Conservation (phyloP, 2,797 vertebrate species). For the Crenichthys baileyi region DNA sequence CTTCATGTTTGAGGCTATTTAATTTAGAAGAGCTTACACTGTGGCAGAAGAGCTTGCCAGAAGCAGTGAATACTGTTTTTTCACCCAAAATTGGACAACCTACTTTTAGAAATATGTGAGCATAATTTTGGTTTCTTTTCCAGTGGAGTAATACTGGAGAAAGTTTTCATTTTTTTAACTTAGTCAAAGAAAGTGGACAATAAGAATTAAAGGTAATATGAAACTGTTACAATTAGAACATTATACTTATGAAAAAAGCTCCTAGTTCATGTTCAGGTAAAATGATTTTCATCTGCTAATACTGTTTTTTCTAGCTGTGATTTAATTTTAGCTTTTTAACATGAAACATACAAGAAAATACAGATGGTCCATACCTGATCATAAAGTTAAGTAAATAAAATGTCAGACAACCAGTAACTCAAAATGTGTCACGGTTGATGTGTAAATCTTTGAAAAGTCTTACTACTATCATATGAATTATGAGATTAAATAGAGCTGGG, state of each 20-base stretch:
- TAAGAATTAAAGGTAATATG: not conserved
- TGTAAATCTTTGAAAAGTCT: too few relatives aligned
- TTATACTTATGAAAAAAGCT: not conserved
- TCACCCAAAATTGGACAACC: conserved; percentile 61
- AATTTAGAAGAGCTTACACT: conserved; percentile 33
- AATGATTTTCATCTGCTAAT: not conserved
- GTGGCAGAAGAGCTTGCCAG: conserved; percentile 41
- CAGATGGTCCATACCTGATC: not conserved
- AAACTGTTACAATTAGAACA: not conserved
- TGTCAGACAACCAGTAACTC: not conserved
- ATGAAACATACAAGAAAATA: not conserved
- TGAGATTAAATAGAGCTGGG: too few relatives aligned
- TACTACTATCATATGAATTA: too few relatives aligned
- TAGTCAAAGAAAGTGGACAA: not conserved
- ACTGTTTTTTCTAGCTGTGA: not conserved
- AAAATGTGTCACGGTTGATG: too few relatives aligned
- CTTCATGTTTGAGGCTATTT: conserved; percentile 50
- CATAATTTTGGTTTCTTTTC: conserved; percentile 43
- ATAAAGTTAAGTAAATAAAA: not conserved
- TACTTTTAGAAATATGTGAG: conserved; percentile 53
- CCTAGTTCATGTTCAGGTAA: not conserved
- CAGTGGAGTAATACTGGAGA: conserved; percentile 20
- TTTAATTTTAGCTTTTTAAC: not conserved
- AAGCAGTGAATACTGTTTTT: conserved; percentile 58
- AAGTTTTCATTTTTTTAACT: conserved; percentile 16